Evolutionary conservation across 2,888 invertebrate genomes (phyloP), one percentile per base, ranked within the genome.

Genomic region (Microctonus brassicae): DNA sequence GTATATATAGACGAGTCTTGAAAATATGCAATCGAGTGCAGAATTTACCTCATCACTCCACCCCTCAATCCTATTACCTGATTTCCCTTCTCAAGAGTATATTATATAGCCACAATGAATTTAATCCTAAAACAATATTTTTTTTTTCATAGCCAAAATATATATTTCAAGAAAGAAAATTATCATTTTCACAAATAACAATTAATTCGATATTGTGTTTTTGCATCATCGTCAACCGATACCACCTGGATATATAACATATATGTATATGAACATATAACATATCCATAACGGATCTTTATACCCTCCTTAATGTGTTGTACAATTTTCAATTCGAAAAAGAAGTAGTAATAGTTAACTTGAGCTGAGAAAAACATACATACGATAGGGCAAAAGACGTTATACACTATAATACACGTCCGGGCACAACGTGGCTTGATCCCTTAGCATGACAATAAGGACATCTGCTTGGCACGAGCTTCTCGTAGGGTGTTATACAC

Each of bases 391-490:
- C 74, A 75, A 82, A 82, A 82, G 81, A 82, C 83, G 83, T 83
- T 82, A n/a, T n/a, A 83, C 78, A 36, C 36, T 36, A 36, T 36
- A 10, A 36, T 36, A n/a, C 36, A 72, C 80, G 76, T 78, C 75
- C 76, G 78, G 78, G 73, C 66, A 20, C 53, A 72, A 65, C 67
- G 63, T 76, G 74, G 79, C 77, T 80, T 75, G 77, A 77, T 79
- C 78, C 82, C 76, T 85, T 85, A 84, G 80, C 86, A 86, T 86
- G 82, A 85, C 85, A 86, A 85, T 84, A 75, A 82, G 83, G 58
- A 84, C 85, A 86, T 85, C 86, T 85, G 86, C 84, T 79, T 79
- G 82, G 83, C 83, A 83, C 83, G 84, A 83, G 83, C 81, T 82
- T 66, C 69, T 52, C 47, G n/a, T 33, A 52, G 66, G 61, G 78